Conservation (phyloP, 2,797 vertebrate genomes). For the Sphaeramia orbicularis region DNA sequence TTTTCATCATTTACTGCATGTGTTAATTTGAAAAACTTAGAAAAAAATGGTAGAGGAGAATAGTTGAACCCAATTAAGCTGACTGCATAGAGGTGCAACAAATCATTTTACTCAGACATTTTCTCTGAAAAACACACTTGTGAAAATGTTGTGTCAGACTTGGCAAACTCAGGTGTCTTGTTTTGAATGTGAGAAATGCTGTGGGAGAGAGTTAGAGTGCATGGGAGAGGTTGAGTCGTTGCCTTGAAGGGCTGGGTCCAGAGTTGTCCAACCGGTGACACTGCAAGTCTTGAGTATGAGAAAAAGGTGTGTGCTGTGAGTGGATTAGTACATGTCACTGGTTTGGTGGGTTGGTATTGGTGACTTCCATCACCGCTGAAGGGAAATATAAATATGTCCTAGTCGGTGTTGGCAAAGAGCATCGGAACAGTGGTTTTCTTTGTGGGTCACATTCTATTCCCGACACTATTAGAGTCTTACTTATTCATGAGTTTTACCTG, state of each 20-base stretch:
- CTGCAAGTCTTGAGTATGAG: conserved; percentile 81
- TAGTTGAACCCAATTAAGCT: neutral
- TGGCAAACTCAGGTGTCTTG: conserved; percentile 2
- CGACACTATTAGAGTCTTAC: conserved; percentile 30
- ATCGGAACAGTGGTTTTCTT: conserved; percentile 10
- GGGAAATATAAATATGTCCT: neutral
- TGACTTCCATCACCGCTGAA: conserved; percentile 14
- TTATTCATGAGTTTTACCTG: conserved; percentile 49
- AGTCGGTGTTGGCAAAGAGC: neutral
- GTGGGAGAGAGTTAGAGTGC: conserved; percentile 31
- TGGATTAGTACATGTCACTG: conserved; percentile 34
- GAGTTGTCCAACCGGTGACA: conserved; percentile 84
- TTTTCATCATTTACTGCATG: neutral
- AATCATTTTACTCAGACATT: neutral
- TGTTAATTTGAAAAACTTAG: neutral
- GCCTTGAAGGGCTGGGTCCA: conserved; percentile 66
- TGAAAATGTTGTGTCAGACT: neutral
- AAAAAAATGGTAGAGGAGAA: neutral
- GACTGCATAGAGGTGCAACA: no score
- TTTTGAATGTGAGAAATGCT: conserved; percentile 26
- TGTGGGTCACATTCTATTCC: conserved; percentile 24
- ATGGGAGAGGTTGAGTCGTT: conserved; percentile 59
- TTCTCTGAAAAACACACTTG: neutral
- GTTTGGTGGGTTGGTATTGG: conserved; percentile 15
- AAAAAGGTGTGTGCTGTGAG: conserved; percentile 50